phyloP scores from a whole-genome alignment of 1,140 invertebrate genomes.

The Sitobion miscanthi region DNA sequence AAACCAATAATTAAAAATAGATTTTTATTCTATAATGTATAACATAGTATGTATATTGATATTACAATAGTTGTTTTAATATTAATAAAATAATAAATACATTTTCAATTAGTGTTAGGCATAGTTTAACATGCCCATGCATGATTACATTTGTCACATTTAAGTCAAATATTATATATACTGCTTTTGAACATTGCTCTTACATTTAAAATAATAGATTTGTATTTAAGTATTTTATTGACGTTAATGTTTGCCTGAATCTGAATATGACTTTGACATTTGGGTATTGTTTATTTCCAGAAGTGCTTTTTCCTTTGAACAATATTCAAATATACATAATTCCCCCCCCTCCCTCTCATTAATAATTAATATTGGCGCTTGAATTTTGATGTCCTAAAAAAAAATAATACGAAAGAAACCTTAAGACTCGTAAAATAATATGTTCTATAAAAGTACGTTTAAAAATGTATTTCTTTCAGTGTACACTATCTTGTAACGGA shows the following conservation, averaged over 20 bases:
- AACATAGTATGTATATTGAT: too few species aligned
- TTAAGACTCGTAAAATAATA: neutral
- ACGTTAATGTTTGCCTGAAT: neutral
- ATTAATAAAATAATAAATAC: neutral
- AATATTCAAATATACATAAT: neutral
- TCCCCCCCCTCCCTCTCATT: rapidly evolving
- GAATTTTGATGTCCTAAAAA: too few species aligned
- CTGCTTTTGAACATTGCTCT: neutral
- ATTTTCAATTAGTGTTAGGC: neutral
- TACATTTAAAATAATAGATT: neutral
- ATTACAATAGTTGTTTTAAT: neutral
- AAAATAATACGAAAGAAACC: neutral
- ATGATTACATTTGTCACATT: neutral
- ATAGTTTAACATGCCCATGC: neutral
- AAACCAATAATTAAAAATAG: too few species aligned
- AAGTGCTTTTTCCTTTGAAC: neutral
- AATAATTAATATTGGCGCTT: too few species aligned
- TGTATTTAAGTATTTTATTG: neutral
- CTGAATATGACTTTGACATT: neutral
- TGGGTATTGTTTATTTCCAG: neutral
- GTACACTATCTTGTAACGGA: neutral
- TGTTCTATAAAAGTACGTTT: neutral
- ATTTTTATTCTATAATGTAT: too few species aligned
- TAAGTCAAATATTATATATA: neutral
- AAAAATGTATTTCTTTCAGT: neutral